Percentiles rank a stretch among this genome's conserved stretches.
phyloP scores from a whole-genome alignment of 2,888 invertebrate genomes.

The Parnassius smintheus region DNA sequence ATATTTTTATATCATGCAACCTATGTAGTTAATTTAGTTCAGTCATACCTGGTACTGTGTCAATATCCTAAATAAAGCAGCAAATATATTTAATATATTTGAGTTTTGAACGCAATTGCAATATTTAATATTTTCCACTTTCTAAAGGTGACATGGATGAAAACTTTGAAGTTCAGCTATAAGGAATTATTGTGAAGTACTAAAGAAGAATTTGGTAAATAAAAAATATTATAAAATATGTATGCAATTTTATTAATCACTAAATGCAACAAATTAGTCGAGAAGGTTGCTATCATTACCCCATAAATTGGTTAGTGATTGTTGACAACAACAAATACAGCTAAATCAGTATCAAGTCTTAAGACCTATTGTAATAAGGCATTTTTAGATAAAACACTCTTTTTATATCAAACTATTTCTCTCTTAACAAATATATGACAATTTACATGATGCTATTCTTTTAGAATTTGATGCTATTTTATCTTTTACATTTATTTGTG shows the following conservation, averaged over 20 bases:
- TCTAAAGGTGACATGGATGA: constrained; percentile 43
- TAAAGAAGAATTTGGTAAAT: constrained; percentile 31
- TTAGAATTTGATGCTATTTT: constrained; percentile 54
- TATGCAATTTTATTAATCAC: constrained; percentile 80
- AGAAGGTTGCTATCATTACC: constrained; percentile 67
- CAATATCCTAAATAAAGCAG: no score
- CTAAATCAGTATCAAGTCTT: constrained; percentile 79
- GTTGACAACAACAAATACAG: constrained; percentile 65
- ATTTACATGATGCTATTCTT: no score
- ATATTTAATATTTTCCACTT: constrained; percentile 15
- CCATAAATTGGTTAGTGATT: constrained; percentile 51
- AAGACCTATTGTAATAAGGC: constrained; percentile 78
- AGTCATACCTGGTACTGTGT: no score
- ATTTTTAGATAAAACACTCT: constrained; percentile 78
- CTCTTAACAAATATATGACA: constrained; percentile 56
- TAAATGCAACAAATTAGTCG: constrained; percentile 80
- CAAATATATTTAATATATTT: no score
- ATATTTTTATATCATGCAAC: no score
- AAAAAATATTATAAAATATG: constrained; percentile 66
- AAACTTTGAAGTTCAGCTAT: constrained; percentile 17
- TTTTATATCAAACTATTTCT: constrained; percentile 79
- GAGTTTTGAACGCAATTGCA: constrained; percentile 4
- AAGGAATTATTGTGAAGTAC: constrained; percentile 30
- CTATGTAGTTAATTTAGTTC: no score
- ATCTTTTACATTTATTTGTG: constrained; percentile 47